phyloP scores from a whole-genome alignment of 2,113 vertebrate genomes.

The Sphyrna mokarran region DNA sequence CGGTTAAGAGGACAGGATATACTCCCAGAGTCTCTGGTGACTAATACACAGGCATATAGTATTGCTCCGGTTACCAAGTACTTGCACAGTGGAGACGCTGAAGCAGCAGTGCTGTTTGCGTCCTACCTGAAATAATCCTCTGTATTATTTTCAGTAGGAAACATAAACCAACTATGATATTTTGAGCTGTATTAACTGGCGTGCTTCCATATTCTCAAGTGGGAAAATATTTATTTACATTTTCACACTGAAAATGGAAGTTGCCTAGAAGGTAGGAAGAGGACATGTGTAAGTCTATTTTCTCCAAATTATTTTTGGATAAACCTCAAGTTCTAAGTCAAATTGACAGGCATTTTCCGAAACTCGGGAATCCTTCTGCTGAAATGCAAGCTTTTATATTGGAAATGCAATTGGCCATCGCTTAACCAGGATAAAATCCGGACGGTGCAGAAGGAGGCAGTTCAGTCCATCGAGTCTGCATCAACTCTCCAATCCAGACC shows the following conservation, averaged over 20 bases:
- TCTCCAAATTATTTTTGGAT: not conserved
- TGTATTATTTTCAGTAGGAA: not conserved
- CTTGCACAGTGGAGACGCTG: not conserved
- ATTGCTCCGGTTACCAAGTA: not conserved
- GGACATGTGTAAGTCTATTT: not conserved
- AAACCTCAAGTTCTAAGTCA: no score
- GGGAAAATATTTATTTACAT: not conserved
- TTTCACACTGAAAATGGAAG: not conserved
- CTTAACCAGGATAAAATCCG: not conserved
- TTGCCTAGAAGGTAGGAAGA: not conserved
- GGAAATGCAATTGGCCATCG: not conserved
- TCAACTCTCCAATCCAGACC: no score
- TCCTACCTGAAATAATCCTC: not conserved
- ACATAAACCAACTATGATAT: not conserved
- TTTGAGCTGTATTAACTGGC: not conserved
- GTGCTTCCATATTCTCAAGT: not conserved
- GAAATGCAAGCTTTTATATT: not conserved
- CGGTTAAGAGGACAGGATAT: not conserved
- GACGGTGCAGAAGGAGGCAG: no score
- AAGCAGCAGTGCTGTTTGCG: not conserved
- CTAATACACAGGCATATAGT: not conserved
- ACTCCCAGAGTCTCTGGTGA: not conserved
- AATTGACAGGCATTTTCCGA: not conserved
- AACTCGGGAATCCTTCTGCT: not conserved
- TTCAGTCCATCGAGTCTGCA: no score